phyloP scores from a whole-genome alignment of 2,797 vertebrate genomes.

The Propithecus perrieri region DNA sequence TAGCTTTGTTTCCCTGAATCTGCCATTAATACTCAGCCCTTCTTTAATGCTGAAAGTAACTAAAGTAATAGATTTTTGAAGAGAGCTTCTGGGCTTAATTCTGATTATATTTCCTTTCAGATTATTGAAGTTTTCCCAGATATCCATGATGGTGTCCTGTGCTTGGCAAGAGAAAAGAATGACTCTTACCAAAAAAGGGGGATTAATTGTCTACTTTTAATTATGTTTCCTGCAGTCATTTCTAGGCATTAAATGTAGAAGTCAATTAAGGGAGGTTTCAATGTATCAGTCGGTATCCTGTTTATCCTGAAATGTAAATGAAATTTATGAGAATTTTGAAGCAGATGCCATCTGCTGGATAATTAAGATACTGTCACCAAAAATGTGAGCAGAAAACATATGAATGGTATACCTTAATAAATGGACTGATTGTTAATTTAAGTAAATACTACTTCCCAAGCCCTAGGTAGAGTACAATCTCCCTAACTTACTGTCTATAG shows the following conservation, averaged over 20 bases:
- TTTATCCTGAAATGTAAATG: constrained; percentile 69
- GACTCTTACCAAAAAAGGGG: background rate
- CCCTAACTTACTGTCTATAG: background rate
- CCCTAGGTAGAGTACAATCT: background rate
- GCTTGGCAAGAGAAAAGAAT: background rate
- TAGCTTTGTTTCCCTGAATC: background rate
- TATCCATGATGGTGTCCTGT: background rate
- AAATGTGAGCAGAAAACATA: constrained; percentile 28
- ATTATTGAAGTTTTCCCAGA: constrained; percentile 35
- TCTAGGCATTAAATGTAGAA: constrained; percentile 36
- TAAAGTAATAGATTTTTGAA: constrained; percentile 49
- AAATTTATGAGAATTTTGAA: constrained; percentile 77
- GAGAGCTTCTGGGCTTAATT: constrained; percentile 44
- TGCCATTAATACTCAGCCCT: constrained; percentile 27
- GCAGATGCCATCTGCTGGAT: constrained; percentile 87
- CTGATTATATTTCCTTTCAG: constrained; percentile 53
- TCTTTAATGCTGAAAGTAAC: constrained; percentile 52
- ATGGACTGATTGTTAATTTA: background rate
- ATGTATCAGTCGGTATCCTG: constrained; percentile 36
- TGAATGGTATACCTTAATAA: background rate
- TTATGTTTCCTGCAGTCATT: background rate
- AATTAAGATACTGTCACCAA: constrained; percentile 60
- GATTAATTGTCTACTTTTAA: constrained; percentile 23
- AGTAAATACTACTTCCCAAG: background rate
- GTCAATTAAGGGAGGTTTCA: constrained; percentile 40